Evolutionary conservation across 1,140 invertebrate genomes (phyloP), one percentile per base, ranked within the genome.

Genomic region (Drosophila equinoxialis): DNA sequence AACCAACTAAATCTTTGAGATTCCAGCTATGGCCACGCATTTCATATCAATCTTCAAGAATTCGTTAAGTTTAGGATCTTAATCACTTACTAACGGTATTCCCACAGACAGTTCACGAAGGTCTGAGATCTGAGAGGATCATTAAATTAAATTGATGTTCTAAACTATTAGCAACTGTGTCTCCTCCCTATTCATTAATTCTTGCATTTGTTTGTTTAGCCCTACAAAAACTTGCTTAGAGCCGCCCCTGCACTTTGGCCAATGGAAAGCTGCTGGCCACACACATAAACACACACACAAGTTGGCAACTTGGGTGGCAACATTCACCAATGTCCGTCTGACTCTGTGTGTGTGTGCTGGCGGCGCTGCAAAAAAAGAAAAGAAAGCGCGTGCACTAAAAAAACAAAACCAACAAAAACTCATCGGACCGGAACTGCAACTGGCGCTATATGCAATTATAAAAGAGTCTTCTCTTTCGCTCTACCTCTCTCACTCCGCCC

Each of bases 381-480:
- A 87, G 83, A 87, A 87, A 87, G 84, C 83, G 83, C 83, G 83
- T 87, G 84, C 83, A 87, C 68, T 79, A 77, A 68, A 67, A 77
- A 76, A 17, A 68, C 63, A 30, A 30, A 30, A 30, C 30, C 54
- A 65, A 58, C 65, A 75, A 65, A 71, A 81, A 87, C 73, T 76
- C 70, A 89, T 80, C 83, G 70, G 83, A 87, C 84, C 83, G 83
- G 83, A 87, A 87, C 83, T 87, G 85, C 84, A 79, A 89, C 83
- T 89, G 83, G 84, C 84, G 83, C 83, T 89, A 89, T 87, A 87
- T 83, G 83, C 84, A 89, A 87, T 87, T 87, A 87, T 87, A 83
- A 74, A 70, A 76, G 39, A 51, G 30, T 48, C 59, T 71, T 48
- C 62, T 45, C 35, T 20, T 20, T 20, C 6, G 6, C 45, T 48